Conservation (phyloP, 1,140 invertebrate genomes). For the Pogonomyrmex barbatus region DNA sequence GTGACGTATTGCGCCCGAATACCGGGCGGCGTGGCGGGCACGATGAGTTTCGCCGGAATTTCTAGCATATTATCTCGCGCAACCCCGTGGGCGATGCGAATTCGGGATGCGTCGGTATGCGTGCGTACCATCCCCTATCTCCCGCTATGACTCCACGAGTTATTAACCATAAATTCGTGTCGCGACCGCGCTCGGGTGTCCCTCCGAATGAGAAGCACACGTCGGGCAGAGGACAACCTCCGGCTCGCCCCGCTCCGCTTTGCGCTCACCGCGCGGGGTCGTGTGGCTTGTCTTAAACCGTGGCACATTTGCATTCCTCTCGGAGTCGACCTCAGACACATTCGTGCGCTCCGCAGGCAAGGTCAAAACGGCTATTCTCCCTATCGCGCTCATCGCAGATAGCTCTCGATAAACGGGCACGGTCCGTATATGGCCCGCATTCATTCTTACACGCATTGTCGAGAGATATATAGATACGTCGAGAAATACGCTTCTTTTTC, state of each 20-base stretch:
- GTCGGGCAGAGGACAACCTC: conserved; percentile 48
- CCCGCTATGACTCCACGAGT: conserved; percentile 53
- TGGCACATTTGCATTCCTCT: conserved; percentile 71
- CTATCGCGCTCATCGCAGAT: conserved; percentile 52
- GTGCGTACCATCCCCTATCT: background rate
- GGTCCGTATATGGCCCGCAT: background rate
- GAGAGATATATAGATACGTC: conserved; percentile 17
- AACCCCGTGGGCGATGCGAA: conserved; percentile 20
- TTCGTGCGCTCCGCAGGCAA: conserved; percentile 58
- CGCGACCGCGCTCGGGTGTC: conserved; percentile 37
- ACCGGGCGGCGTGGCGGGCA: background rate
- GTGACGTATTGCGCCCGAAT: conserved; percentile 23
- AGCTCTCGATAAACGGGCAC: conserved; percentile 40
- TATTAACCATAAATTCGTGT: conserved; percentile 73
- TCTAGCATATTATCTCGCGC: conserved; percentile 23
- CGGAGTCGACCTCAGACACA: conserved; percentile 45
- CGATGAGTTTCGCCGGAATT: conserved; percentile 40
- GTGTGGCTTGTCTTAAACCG: conserved; percentile 68
- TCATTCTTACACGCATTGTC: conserved; percentile 18
- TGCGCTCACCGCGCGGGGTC: conserved; percentile 42
- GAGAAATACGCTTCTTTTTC: background rate
- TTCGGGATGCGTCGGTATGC: background rate
- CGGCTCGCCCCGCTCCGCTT: background rate
- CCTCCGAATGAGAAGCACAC: conserved; percentile 65
- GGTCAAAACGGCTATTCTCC: conserved; percentile 49